Base-by-base conservation (phyloP, 2,797 vertebrate species). In the Astyanax mexicanus region DNA sequence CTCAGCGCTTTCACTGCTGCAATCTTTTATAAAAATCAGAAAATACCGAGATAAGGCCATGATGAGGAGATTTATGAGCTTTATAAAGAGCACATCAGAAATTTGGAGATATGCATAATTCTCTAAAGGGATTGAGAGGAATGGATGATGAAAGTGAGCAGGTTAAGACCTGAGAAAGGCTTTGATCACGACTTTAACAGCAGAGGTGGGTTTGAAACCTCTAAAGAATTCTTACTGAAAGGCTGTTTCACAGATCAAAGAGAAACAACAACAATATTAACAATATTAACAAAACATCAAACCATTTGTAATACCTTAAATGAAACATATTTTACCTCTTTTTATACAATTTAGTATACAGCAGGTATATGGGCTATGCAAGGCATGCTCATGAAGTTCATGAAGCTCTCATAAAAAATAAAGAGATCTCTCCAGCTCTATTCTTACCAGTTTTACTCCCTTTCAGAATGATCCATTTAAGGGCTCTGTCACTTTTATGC, bases 71-170 rank as follows among this genome's bases (percentile, higher is more conserved):
- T 27, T 21, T 19, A 35, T 49, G 21, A 60, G 6, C 29, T 60
- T 6, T 7, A 2, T 65, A 40, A 17, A 23, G 12, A 69, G 25
- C 27, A 51, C 27, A 54, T 54, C 15, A 4, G 7, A 40, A 38
- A 37, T 32, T n/a, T n/a, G n/a, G n/a, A n/a, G n/a, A n/a, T n/a
- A n/a, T n/a, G n/a, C n/a, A n/a, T n/a, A n/a, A n/a, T 3, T n/a
- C 38, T 42, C 21, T 15, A 44, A 25, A 73, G 15, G 40, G n/a
- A 38, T 52, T 25, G 47, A 51, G 61, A 42, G 27, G 27, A 37
- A 29, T 10, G 61, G 40, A 11, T 55, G 17, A 83, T 76, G 25
- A 83, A 82, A 82, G 55, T 42, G 42, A 68, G 70, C 57, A 21
- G 27, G 17, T 25, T 72, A 71, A 13, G 72, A 38, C n/a, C 37